phyloP scores from a whole-genome alignment of 2,113 vertebrate species.

The Nesospiza acunhae region DNA sequence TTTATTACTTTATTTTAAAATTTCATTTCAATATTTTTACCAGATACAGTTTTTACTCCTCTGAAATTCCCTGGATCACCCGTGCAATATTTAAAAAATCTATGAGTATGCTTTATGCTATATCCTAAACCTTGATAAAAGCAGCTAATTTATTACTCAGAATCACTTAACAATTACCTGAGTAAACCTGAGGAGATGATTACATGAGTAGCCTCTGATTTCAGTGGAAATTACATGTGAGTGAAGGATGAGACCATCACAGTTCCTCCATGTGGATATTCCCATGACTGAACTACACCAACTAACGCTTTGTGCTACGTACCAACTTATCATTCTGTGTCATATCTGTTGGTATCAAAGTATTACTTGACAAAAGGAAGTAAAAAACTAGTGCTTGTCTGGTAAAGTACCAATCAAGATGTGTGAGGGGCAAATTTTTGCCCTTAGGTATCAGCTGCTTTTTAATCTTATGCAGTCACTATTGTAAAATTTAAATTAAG shows the following conservation, averaged over 20 bases:
- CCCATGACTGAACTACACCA: not conserved
- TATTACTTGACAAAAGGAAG: not conserved
- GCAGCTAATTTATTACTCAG: not conserved
- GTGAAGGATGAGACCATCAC: not conserved
- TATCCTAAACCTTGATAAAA: not conserved
- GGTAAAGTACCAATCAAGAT: not conserved
- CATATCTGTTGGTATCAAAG: not conserved
- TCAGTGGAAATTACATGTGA: not conserved
- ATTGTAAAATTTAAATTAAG: conserved; percentile 48
- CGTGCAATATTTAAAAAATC: not conserved
- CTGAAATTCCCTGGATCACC: not conserved
- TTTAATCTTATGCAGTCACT: not conserved
- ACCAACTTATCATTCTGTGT: not conserved
- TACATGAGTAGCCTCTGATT: not conserved
- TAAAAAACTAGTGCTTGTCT: not conserved
- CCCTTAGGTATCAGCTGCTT: not conserved
- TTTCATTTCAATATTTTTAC: not conserved
- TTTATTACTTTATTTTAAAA: not conserved
- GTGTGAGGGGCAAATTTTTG: not conserved
- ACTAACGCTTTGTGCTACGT: not conserved
- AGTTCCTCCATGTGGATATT: not conserved
- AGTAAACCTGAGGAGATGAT: not conserved
- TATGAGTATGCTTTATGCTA: not conserved
- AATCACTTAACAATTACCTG: not conserved
- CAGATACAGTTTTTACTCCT: not conserved